Conservation (phyloP, 2,113 vertebrate genomes). For the Malurus melanocephalus region DNA sequence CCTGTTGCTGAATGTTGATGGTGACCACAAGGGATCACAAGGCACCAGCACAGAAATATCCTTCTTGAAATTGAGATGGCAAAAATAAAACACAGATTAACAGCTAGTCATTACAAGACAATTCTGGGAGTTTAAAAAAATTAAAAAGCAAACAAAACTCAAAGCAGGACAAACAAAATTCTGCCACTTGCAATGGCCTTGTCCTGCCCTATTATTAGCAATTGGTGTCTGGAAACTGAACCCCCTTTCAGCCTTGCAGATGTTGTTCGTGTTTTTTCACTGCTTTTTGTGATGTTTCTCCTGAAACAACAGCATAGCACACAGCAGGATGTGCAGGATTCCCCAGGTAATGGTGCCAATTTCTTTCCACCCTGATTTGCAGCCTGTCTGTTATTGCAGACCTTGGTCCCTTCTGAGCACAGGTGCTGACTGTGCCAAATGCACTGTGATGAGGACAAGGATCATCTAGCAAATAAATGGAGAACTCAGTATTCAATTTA, state of each 20-base stretch:
- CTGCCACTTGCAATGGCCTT: not conserved
- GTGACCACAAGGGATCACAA: not conserved
- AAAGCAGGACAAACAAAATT: not conserved
- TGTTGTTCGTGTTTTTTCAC: not conserved
- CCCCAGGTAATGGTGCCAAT: not conserved
- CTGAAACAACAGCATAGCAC: not conserved
- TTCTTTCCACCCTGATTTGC: not conserved
- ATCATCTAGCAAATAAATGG: slow-evolving; percentile 25
- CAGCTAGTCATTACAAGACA: not conserved
- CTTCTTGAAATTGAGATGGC: not conserved
- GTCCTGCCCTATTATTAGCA: not conserved
- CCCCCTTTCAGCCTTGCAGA: not conserved
- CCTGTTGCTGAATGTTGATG: not conserved
- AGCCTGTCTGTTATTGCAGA: not conserved
- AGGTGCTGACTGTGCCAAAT: slow-evolving; percentile 24
- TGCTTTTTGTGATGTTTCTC: not conserved
- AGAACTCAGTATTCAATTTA: slow-evolving; percentile 12
- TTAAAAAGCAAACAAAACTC: not conserved
- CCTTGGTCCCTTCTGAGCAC: not conserved
- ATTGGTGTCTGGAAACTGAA: not conserved
- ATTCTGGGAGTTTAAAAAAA: not conserved
- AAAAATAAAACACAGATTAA: not conserved
- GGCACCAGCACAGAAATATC: not conserved
- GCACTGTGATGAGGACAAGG: slow-evolving; percentile 6
- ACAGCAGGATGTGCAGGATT: not conserved